phyloP scores from a whole-genome alignment of 2,888 invertebrate genomes.

The Gonocerus acuteangulatus region DNA sequence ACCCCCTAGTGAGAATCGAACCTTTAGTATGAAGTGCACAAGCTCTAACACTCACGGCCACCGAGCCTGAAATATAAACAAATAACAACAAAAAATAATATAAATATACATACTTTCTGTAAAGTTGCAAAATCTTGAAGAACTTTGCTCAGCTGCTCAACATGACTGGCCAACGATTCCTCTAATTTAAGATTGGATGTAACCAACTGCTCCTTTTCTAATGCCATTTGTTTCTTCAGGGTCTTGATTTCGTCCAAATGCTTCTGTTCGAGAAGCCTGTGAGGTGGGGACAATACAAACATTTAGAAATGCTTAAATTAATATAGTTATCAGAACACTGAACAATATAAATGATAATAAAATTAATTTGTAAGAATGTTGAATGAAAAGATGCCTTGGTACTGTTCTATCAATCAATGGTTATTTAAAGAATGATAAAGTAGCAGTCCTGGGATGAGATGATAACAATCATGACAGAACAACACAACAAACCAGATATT shows the following conservation, averaged over 20 bases:
- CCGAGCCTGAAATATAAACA: too few species aligned
- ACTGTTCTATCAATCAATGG: too few species aligned
- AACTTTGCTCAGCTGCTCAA: conserved; percentile 60
- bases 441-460: too few species aligned
- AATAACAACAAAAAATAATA: too few species aligned
- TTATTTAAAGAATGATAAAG: too few species aligned
- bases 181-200: conserved; percentile 52
- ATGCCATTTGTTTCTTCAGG: conserved; percentile 58
- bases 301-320: conserved; percentile 12
- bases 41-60: too few species aligned
- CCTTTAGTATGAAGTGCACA: too few species aligned
- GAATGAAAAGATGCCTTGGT: too few species aligned
- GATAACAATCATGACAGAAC: too few species aligned
- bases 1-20: too few species aligned
- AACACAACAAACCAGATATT: too few species aligned
- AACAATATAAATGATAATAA: not conserved
- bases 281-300: not conserved
- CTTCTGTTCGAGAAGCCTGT: conserved; percentile 60
- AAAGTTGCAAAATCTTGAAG: conserved; percentile 55
- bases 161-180: conserved; percentile 54
- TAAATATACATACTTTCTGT: conserved; percentile 58
- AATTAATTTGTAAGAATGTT: too few species aligned
- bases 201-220: conserved; percentile 67
- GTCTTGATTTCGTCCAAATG: conserved; percentile 68
- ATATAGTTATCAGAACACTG: not conserved